Percentiles rank a stretch among this genome's conserved stretches.
Evolutionary conservation across 2,113 vertebrate species (phyloP).

Genomic region (Anhinga rufa): DNA sequence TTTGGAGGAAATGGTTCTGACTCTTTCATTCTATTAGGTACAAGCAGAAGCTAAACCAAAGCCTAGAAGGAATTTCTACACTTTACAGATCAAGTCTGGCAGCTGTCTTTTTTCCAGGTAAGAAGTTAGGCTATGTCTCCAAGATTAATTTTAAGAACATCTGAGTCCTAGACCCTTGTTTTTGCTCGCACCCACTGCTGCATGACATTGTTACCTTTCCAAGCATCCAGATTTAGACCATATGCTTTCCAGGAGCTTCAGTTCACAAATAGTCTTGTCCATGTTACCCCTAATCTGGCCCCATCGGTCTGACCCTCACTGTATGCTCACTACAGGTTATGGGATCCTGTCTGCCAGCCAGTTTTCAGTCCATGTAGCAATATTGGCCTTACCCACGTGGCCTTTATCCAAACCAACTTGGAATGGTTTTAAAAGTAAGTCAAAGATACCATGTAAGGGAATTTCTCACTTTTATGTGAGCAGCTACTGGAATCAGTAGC

Average conservation of each 20-base stretch:
- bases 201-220: not conserved
- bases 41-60: not conserved
- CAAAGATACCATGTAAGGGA: not conserved
- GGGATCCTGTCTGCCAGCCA: not conserved
- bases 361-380: not conserved
- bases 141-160: not conserved
- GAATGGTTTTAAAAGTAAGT: not conserved
- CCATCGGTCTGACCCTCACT: not conserved
- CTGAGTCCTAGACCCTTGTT: not conserved
- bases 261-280: not conserved
- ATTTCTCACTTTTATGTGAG: not conserved
- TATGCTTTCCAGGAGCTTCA: not conserved
- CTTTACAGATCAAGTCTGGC: not conserved
- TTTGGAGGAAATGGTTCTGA: not conserved
- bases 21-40: not conserved
- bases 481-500: not conserved
- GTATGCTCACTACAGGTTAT: not conserved
- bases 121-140: not conserved
- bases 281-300: not conserved
- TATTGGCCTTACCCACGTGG: not conserved
- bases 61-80: not conserved
- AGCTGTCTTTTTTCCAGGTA: not conserved
- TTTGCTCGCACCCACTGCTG: rapidly evolving
- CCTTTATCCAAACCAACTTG: not conserved
- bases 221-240: not conserved